Percentiles rank a stretch among this genome's conserved stretches.
Evolutionary conservation across 2,888 invertebrate species (phyloP).

Genomic region (Ypsolopha sequella): DNA sequence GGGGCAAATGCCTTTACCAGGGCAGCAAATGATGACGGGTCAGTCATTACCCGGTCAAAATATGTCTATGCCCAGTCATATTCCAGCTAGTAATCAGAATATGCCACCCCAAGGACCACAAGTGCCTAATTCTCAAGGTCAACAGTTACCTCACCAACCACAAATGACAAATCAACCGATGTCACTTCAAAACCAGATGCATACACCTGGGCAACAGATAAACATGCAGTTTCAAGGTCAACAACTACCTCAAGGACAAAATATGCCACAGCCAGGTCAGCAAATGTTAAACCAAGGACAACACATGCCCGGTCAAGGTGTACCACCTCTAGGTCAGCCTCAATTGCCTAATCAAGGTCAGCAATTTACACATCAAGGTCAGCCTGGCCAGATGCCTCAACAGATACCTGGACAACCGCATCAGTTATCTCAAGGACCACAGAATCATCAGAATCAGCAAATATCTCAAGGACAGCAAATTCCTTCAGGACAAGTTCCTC

Average conservation of each 20-base stretch:
- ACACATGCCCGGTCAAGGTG: slow-evolving; percentile 23
- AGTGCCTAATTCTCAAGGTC: slow-evolving; percentile 25
- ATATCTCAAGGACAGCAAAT: slow-evolving; percentile 13
- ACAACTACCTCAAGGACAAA: slow-evolving; percentile 11
- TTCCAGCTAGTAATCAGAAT: slow-evolving; percentile 26
- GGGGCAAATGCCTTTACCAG: slow-evolving; percentile 16
- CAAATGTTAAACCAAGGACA: slow-evolving; percentile 29
- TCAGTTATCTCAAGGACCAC: slow-evolving; percentile 7
- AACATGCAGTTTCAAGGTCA: not conserved
- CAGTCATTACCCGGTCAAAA: slow-evolving; percentile 18
- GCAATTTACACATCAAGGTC: not conserved
- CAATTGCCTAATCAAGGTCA: slow-evolving; percentile 16
- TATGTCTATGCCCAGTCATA: slow-evolving; percentile 19
- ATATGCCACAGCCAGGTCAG: slow-evolving; percentile 24
- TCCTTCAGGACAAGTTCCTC: slow-evolving; percentile 17
- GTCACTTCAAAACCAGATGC: slow-evolving; percentile 1
- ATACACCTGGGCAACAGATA: not conserved
- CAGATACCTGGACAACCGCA: slow-evolving; percentile 9
- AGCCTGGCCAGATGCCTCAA: slow-evolving; percentile 8
- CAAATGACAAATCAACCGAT: slow-evolving; percentile 1
- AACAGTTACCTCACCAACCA: slow-evolving; percentile 20
- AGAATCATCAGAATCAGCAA: slow-evolving; percentile 13
- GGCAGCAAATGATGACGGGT: slow-evolving; percentile 10
- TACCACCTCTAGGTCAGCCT: slow-evolving; percentile 15
- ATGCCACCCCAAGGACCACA: slow-evolving; percentile 23